Percentiles rank a stretch among this genome's conserved stretches.
phyloP scores from a whole-genome alignment of 2,888 invertebrate genomes.

The Drosophila recens region DNA sequence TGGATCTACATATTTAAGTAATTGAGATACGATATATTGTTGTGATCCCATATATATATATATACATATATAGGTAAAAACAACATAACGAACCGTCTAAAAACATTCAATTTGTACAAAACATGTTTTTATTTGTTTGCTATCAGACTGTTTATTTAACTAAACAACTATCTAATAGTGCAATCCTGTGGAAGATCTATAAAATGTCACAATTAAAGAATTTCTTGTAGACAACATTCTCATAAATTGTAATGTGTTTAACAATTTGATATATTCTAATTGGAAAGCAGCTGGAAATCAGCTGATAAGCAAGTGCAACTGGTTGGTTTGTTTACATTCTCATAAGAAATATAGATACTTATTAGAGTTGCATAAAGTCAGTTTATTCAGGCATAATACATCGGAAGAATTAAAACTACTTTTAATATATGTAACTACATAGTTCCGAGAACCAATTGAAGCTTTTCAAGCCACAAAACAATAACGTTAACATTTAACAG shows the following conservation, averaged over 20 bases:
- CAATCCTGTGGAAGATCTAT: constrained; percentile 30
- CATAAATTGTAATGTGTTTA: background rate
- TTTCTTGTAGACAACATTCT: constrained; percentile 39
- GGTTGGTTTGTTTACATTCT: background rate
- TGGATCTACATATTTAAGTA: constrained; percentile 32
- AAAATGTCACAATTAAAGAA: constrained; percentile 47
- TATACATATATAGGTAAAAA: constrained; percentile 3
- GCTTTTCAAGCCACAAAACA: constrained; percentile 66
- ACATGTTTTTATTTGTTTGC: constrained; percentile 22
- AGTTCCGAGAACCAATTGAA: constrained; percentile 66
- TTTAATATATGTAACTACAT: constrained; percentile 23
- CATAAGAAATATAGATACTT: constrained; percentile 2
- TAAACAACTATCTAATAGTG: constrained; percentile 32
- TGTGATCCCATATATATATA: constrained; percentile 34
- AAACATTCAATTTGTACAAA: constrained; percentile 46
- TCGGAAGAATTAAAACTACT: constrained; percentile 13
- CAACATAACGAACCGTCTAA: constrained; percentile 32
- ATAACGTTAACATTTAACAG: constrained; percentile 26
- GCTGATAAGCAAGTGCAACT: background rate
- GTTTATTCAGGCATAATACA: constrained; percentile 35
- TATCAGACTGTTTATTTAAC: constrained; percentile 38
- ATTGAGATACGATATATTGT: constrained; percentile 41
- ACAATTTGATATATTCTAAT: background rate
- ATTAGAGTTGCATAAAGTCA: constrained; percentile 15
- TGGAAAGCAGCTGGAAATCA: background rate